Evolutionary conservation across 2,797 vertebrate species (phyloP).

Genomic region (Nannoperca australis): DNA sequence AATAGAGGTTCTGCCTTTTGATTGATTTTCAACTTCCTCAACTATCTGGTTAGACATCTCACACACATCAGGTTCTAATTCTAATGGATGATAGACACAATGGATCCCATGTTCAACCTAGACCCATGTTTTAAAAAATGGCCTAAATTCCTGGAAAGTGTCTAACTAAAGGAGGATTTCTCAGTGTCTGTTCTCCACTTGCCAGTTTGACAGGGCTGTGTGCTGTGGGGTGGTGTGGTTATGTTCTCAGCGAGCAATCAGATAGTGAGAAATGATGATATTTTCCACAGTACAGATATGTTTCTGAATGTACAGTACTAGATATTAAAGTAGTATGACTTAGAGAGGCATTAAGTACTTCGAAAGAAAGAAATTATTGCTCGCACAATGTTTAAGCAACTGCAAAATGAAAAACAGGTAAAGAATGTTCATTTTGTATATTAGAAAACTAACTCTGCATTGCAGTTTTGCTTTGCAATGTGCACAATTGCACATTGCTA

Average conservation of each 20-base stretch:
- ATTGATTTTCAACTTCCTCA: slow-evolving; percentile 12
- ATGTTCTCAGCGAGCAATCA: slow-evolving; percentile 1
- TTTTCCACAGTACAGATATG: background rate
- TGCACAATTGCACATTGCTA: slow-evolving; percentile 60
- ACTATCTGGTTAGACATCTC: background rate
- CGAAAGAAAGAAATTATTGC: slow-evolving; percentile 17
- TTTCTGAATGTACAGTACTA: background rate
- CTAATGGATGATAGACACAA: background rate
- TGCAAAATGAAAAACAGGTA: slow-evolving; percentile 36
- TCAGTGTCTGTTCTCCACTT: slow-evolving; percentile 2
- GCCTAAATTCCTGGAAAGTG: background rate
- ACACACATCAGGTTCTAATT: slow-evolving; percentile 1
- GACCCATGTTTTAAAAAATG: slow-evolving; percentile 5
- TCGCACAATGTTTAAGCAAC: slow-evolving; percentile 21
- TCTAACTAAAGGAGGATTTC: slow-evolving; percentile 1
- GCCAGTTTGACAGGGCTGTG: slow-evolving; percentile 8
- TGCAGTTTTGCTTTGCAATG: slow-evolving; percentile 60
- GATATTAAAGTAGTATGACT: slow-evolving; percentile 7
- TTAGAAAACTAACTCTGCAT: slow-evolving; percentile 46
- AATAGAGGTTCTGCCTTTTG: slow-evolving; percentile 1
- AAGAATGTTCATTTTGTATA: slow-evolving; percentile 38
- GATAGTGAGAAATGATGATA: slow-evolving; percentile 13
- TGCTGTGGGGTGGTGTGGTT: background rate
- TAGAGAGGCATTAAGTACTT: slow-evolving; percentile 20
- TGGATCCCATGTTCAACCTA: slow-evolving; percentile 4